These are phyloP conservation scores for Tillus elongatus DNA, from an alignment of 2,888 invertebrate species.

Conservation along the genomic window DNA sequence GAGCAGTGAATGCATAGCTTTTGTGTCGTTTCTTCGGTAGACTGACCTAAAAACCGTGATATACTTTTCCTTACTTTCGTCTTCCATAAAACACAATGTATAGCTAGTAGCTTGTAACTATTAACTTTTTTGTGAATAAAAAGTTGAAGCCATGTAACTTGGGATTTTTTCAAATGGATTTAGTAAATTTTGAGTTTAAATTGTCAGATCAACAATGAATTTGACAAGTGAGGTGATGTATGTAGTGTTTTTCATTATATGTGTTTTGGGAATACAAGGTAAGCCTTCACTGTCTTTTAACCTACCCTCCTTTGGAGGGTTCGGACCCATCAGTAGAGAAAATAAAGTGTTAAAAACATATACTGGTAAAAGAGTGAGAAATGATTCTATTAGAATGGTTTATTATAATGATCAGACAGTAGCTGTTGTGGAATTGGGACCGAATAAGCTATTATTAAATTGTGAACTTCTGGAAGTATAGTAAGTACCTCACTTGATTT, in stretches of 20 bases:
- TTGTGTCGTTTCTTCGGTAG: no score
- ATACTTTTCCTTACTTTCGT: no score
- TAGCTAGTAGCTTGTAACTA: no score
- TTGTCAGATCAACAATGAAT: no score
- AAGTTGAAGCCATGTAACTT: no score
- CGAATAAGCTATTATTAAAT: constrained; percentile 59
- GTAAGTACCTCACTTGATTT: constrained; percentile 51
- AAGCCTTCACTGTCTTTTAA: constrained; percentile 34
- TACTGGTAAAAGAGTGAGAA: constrained; percentile 45
- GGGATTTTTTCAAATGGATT: background rate
- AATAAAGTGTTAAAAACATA: constrained; percentile 9
- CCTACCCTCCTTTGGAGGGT: constrained; percentile 28
- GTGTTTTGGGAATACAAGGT: constrained; percentile 29
- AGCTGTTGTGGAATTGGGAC: constrained; percentile 69
- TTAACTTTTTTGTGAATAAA: no score
- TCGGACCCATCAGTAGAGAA: constrained; percentile 12
- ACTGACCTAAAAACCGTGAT: no score
- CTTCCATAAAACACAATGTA: no score
- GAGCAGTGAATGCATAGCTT: no score
- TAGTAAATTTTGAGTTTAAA: constrained; percentile 16
- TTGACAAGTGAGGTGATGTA: constrained; percentile 24
- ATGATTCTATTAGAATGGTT: constrained; percentile 63
- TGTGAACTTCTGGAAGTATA: constrained; percentile 80
- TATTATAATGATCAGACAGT: constrained; percentile 76
- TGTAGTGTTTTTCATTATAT: constrained; percentile 25